Evolutionary conservation across 2,888 invertebrate genomes (phyloP).

Genomic region (Drosophila quasianomalipes): DNA sequence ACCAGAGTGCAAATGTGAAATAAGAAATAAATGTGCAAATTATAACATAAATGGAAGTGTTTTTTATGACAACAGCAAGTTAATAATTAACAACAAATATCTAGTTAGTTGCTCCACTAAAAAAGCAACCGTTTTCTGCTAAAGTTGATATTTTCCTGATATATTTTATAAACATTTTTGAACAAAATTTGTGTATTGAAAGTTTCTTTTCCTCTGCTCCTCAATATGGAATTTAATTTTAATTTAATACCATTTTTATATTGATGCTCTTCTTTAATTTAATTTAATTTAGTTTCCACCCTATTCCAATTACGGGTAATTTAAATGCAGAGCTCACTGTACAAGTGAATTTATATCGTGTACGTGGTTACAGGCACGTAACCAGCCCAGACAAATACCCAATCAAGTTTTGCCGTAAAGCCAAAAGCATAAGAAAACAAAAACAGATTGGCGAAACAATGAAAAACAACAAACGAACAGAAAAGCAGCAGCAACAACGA

Average conservation of each 20-base stretch:
- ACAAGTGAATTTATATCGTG: constrained; percentile 25
- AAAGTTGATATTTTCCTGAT: neutral
- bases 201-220: neutral
- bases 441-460: constrained; percentile 28
- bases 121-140: neutral
- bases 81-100: neutral
- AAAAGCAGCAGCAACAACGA: constrained; percentile 16
- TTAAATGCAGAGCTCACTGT: constrained; percentile 12
- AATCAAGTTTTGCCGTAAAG: constrained; percentile 23
- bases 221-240: neutral
- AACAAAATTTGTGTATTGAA: no score
- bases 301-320: neutral
- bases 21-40: neutral
- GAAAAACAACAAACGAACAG: constrained; percentile 11
- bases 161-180: neutral
- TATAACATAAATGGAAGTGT: neutral
- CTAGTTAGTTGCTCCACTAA: neutral
- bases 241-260: neutral
- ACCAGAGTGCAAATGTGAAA: neutral
- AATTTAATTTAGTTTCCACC: neutral
- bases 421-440: constrained; percentile 21
- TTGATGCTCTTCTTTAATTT: neutral
- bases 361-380: constrained; percentile 50
- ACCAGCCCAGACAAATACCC: constrained; percentile 32
- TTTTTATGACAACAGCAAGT: neutral